Base-by-base conservation (phyloP, 2,113 vertebrate genomes). In the Pterophyllum scalare region DNA sequence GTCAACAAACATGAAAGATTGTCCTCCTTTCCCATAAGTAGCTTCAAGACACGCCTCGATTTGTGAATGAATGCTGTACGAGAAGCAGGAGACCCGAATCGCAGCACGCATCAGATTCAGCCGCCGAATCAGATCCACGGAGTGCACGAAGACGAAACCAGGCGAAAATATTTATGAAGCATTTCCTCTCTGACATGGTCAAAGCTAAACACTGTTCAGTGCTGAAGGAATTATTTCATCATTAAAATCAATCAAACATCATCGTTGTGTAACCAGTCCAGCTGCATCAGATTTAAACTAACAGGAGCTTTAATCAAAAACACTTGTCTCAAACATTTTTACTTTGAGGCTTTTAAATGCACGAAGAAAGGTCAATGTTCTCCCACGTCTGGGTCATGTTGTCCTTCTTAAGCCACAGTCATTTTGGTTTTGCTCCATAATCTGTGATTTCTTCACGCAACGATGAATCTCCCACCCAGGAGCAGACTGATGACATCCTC, bases 401-500 rank as follows among this genome's bases (percentile, higher is more conserved):
- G 76, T 59, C 6, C 7, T 81, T n/a, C 26, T 22, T 20, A 13
- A 52, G 43, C 43, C 40, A 22, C 56, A 72, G 43, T 31, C 65
- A 52, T 12, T 72, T 72, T 8, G 40, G 22, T 59, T 76, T 35
- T 22, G 14, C 33, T 77, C 40, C 33, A 2, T 64, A 60, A 40
- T 43, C 79, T 78, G 40, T 12, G 61, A 64, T 82, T 82, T 40
- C 67, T 74, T 65, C 87, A 43, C n/a, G 9, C 5, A 57, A 20
- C 82, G 79, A 87, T 62, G 79, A 33, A 72, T 28, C 35, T 17
- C 49, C 33, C 65, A 57, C 64, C 35, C 58, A 46, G 82, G 49
- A 84, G 46, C 33, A 61, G 82, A 74, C 67, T 43, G 74, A 77
- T 33, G 14, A n/a, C 77, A 80, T 77, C 77, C 70, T 52, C 35